Percentiles rank a stretch among this genome's conserved stretches.
Conservation (phyloP, 2,888 invertebrate genomes). For the Nephrocerus scutellatus region DNA sequence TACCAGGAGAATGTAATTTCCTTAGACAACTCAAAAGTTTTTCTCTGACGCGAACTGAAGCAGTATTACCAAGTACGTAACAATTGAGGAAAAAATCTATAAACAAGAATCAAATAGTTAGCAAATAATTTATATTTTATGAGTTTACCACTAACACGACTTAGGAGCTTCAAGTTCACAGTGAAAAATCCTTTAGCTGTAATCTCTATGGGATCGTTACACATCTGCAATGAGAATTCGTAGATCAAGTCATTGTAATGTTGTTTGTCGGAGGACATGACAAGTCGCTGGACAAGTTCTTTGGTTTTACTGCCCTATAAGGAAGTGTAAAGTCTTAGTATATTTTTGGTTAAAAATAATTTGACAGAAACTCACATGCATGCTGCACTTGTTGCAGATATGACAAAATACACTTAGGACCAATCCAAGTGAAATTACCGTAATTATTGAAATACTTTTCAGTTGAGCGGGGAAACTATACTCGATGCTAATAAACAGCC, state of each 20-base stretch:
- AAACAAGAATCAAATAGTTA: constrained; percentile 3
- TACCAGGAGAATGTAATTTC: too few relatives aligned
- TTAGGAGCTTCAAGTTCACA: constrained; percentile 20
- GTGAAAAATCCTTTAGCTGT: constrained; percentile 22
- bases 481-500: constrained; percentile 22
- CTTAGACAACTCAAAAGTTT: too few relatives aligned
- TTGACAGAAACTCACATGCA: constrained; percentile 10
- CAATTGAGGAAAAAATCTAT: constrained; percentile 22
- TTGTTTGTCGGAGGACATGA: constrained; percentile 2
- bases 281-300: not conserved
- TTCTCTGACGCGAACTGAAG: constrained; percentile 21
- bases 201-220: constrained; percentile 20
- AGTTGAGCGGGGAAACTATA: constrained; percentile 4
- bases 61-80: constrained; percentile 23
- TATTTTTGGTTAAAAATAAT: not conserved
- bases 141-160: constrained; percentile 21
- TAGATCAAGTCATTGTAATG: constrained; percentile 18
- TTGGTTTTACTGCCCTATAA: not conserved
- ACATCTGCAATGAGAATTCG: constrained; percentile 24
- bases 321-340: not conserved
- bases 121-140: not conserved
- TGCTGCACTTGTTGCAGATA: constrained; percentile 17
- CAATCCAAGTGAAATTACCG: constrained; percentile 14
- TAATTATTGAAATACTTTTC: constrained; percentile 9
- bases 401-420: constrained; percentile 15